Evolutionary conservation across 2,113 vertebrate species (phyloP).

Genomic region (Rhabdomys dilectus): DNA sequence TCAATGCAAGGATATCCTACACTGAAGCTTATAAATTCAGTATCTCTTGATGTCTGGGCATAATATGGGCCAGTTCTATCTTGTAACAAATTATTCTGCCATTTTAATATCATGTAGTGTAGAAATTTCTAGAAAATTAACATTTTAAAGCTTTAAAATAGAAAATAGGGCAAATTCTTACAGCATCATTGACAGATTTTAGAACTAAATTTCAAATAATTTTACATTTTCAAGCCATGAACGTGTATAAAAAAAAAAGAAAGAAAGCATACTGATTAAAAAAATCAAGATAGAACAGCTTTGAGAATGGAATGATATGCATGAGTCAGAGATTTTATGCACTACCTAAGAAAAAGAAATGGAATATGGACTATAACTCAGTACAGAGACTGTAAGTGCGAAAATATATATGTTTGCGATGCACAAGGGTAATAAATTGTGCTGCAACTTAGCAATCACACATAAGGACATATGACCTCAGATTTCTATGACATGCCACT

Average conservation of each 20-base stretch:
- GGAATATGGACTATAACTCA: background rate
- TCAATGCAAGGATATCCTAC: background rate
- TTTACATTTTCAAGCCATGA: background rate
- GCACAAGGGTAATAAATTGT: background rate
- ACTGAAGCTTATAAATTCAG: background rate
- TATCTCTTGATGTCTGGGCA: background rate
- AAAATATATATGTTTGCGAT: background rate
- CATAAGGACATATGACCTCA: background rate
- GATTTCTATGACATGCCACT: background rate
- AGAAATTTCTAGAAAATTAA: background rate
- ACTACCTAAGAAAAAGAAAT: background rate
- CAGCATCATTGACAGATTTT: background rate
- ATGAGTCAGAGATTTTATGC: background rate
- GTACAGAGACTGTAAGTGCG: background rate
- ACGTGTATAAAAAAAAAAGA: background rate
- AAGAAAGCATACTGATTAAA: background rate
- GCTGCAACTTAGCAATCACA: background rate
- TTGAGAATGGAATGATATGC: background rate
- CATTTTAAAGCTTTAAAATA: background rate
- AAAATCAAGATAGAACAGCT: background rate
- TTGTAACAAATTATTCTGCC: background rate
- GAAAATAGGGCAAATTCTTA: background rate
- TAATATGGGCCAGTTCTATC: background rate
- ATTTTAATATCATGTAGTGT: background rate
- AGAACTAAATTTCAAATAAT: constrained; percentile 35